Evolutionary conservation across 1,140 invertebrate genomes (phyloP).

Genomic region (Dysdera silvatica): DNA sequence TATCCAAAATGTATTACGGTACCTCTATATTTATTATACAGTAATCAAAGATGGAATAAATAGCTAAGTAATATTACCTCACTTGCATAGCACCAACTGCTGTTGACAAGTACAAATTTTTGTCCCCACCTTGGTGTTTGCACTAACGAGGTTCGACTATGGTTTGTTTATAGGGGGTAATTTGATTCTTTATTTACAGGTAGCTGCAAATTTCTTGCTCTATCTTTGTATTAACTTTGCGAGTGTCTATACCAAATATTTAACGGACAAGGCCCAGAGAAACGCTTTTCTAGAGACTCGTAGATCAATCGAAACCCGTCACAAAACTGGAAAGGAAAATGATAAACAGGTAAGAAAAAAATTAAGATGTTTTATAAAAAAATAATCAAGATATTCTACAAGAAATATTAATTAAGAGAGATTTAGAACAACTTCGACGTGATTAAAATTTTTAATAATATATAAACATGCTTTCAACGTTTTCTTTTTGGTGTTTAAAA

Average conservation of each 20-base stretch:
- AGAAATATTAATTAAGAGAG: neutral
- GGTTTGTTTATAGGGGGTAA: too few relatives aligned
- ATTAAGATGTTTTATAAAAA: too few relatives aligned
- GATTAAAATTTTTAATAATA: neutral
- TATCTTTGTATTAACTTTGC: conserved; percentile 84
- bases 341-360: conserved; percentile 94
- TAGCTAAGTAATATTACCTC: too few relatives aligned
- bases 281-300: conserved; percentile 94
- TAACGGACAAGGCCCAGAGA: conserved; percentile 87
- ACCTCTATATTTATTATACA: too few relatives aligned
- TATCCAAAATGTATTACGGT: too few relatives aligned
- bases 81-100: too few relatives aligned
- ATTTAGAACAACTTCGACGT: neutral
- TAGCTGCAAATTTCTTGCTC: conserved; percentile 67
- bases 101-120: too few relatives aligned
- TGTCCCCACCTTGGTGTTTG: too few relatives aligned
- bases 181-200: conserved; percentile 48
- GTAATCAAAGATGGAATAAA: too few relatives aligned
- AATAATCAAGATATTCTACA: too few relatives aligned
- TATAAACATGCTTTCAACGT: neutral
- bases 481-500: conserved; percentile 9
- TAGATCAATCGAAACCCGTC: conserved; percentile 87
- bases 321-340: conserved; percentile 85
- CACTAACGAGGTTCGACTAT: too few relatives aligned
- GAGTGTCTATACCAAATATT: conserved; percentile 92